These are phyloP conservation scores for Pipra filicauda DNA, from an alignment of 2,113 vertebrate genomes.

Conservation along the genomic window DNA sequence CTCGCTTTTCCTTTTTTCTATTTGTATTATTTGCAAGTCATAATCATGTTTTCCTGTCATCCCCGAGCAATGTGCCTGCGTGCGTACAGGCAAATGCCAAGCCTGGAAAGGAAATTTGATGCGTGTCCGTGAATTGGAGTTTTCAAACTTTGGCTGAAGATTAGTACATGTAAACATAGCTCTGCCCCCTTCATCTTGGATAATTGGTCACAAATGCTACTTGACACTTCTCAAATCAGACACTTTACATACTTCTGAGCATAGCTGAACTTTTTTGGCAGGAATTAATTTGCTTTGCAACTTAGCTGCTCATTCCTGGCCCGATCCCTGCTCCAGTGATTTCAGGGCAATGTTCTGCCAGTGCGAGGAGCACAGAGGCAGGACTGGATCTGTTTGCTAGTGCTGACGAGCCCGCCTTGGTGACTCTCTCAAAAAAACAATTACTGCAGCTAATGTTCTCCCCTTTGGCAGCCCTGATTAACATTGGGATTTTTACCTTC, in stretches of 20 bases:
- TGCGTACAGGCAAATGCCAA: constrained; percentile 55
- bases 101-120: constrained; percentile 33
- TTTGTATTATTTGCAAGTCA: constrained; percentile 40
- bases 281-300: constrained; percentile 68
- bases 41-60: constrained; percentile 47
- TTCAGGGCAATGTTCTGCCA: constrained; percentile 30
- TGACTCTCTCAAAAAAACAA: not conserved
- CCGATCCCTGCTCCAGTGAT: constrained; percentile 33
- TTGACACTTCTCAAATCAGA: constrained; percentile 77
- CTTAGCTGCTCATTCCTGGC: constrained; percentile 63
- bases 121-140: constrained; percentile 60
- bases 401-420: not conserved
- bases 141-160: constrained; percentile 68
- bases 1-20: not conserved
- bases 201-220: constrained; percentile 84
- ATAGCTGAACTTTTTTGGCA: constrained; percentile 76
- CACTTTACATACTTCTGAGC: constrained; percentile 75
- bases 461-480: not conserved
- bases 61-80: constrained; percentile 40
- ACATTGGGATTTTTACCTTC: not conserved
- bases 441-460: not conserved
- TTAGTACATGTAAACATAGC: constrained; percentile 72
- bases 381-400: constrained; percentile 16
- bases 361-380: constrained; percentile 9
- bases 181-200: constrained; percentile 69